Conservation (phyloP, 2,113 vertebrate genomes). For the Phoenicopterus ruber region DNA sequence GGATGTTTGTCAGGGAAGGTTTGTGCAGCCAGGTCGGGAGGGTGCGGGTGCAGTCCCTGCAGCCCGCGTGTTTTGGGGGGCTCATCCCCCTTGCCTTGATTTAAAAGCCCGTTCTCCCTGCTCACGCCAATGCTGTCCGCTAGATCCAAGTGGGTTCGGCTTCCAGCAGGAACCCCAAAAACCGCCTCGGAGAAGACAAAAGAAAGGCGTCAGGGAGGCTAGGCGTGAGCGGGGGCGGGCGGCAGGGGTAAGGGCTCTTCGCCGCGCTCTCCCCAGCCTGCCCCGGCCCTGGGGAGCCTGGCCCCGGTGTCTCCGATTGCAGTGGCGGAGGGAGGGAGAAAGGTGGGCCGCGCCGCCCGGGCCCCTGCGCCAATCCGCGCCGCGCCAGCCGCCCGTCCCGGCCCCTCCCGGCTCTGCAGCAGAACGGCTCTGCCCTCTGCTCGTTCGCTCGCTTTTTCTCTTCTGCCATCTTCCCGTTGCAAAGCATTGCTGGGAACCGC, state of each 20-base stretch:
- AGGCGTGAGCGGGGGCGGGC: not conserved
- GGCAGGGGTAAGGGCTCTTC: not conserved
- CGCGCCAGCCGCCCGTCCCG: not conserved
- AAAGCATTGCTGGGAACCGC: conserved; percentile 86
- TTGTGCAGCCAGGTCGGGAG: not conserved
- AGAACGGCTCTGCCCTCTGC: conserved; percentile 70
- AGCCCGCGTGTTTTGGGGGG: accelerated
- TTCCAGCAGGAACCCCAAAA: not conserved
- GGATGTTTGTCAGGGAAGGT: not conserved
- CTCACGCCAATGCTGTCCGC: not conserved
- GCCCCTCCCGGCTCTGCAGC: conserved; percentile 74
- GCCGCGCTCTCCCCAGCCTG: conserved; percentile 8
- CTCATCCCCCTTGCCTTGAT: not conserved
- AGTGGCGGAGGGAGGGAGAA: conserved; percentile 26
- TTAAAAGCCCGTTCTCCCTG: not conserved
- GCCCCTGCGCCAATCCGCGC: conserved; percentile 61
- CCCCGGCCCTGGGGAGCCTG: not conserved
- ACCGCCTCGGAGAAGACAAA: not conserved
- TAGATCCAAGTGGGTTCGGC: not conserved
- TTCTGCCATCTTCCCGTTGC: conserved; percentile 80
- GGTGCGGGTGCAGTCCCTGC: not conserved
- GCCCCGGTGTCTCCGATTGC: conserved; percentile 50
- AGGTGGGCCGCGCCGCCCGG: not conserved
- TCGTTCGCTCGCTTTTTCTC: conserved; percentile 56
- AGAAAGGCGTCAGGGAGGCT: not conserved